Conservation (phyloP, 2,113 vertebrate genomes). For the Anser brachyrhynchus region DNA sequence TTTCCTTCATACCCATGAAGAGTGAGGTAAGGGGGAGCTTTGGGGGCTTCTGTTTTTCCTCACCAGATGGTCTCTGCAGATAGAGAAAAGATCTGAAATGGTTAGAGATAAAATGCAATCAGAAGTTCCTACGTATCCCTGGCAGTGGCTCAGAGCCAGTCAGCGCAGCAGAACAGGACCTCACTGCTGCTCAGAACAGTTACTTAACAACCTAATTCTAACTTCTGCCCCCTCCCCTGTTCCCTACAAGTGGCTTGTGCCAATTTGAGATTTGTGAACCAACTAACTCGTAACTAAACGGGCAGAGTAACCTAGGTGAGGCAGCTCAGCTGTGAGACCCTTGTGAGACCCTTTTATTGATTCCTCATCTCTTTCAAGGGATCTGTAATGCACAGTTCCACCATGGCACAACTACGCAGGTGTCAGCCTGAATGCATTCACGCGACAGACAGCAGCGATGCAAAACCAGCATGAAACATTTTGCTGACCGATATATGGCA, state of each 20-base stretch:
- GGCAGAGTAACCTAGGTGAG: background rate
- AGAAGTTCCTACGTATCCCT: background rate
- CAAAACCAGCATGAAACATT: background rate
- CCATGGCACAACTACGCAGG: rapidly evolving
- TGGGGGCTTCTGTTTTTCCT: background rate
- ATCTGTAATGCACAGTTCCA: background rate
- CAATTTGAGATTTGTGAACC: background rate
- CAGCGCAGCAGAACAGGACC: background rate
- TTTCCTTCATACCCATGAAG: background rate
- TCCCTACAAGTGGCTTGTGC: background rate
- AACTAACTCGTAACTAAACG: background rate
- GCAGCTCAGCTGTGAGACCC: background rate
- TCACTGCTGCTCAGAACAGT: background rate
- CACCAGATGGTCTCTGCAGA: background rate
- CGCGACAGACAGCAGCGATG: background rate
- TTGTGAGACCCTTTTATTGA: background rate
- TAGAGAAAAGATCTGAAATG: background rate
- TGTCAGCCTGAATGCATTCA: background rate
- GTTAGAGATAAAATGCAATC: background rate
- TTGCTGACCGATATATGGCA: background rate
- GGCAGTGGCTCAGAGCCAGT: background rate
- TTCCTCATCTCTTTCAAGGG: background rate
- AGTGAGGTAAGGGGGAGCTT: background rate
- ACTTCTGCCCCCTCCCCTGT: background rate
- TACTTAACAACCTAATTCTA: constrained; percentile 4